Conservation (phyloP, 2,113 vertebrate genomes). For the Scophthalmus maximus region DNA sequence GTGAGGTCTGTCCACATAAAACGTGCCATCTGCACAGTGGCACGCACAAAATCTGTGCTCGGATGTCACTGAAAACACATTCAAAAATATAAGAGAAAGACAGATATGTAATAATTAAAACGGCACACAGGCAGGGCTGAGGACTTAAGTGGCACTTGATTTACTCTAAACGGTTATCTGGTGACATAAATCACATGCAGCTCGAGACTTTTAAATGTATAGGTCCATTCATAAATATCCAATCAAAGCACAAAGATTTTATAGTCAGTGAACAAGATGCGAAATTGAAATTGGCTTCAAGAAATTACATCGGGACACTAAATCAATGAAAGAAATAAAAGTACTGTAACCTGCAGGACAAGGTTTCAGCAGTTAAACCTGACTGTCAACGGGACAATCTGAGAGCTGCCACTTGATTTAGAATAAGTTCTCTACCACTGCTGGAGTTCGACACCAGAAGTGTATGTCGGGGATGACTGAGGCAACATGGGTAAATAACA, state of each 20-base stretch:
- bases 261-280: slow-evolving; percentile 21
- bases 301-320: slow-evolving; percentile 28
- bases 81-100: not conserved
- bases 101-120: slow-evolving; percentile 14
- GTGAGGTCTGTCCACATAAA: slow-evolving; percentile 35
- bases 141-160: not conserved
- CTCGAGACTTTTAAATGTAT: slow-evolving; percentile 10
- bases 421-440: not conserved
- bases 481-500: slow-evolving; percentile 33
- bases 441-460: not conserved
- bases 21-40: slow-evolving; percentile 2
- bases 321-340: slow-evolving; percentile 41
- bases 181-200: slow-evolving; percentile 25
- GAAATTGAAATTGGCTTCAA: slow-evolving; percentile 27
- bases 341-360: slow-evolving; percentile 19
- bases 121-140: not conserved
- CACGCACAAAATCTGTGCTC: not conserved
- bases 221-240: slow-evolving; percentile 29
- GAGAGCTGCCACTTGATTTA: slow-evolving; percentile 32
- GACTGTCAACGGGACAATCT: slow-evolving; percentile 24
- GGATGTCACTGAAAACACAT: slow-evolving; percentile 8
- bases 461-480: slow-evolving; percentile 5
- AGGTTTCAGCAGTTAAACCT: slow-evolving; percentile 19
- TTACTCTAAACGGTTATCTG: slow-evolving; percentile 13
- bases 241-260: slow-evolving; percentile 23